Evolutionary conservation across 2,888 invertebrate species (phyloP), one percentile per base, ranked within the genome.

Genomic region (Cenopis cana): DNA sequence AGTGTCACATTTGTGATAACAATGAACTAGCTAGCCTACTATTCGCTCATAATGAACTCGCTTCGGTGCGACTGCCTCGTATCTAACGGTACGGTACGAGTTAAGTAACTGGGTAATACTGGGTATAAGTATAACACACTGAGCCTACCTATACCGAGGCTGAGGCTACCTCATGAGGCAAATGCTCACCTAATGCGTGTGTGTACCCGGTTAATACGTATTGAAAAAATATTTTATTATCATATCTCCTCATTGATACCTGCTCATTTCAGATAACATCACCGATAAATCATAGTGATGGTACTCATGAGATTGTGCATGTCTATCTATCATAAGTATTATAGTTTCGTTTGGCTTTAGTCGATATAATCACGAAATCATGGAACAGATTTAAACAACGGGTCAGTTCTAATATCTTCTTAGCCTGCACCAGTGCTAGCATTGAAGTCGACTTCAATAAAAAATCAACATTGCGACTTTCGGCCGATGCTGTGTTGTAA

Each of bases 401-500:
- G 68, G 80, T 38, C 81, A 74, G 74, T 74, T 88, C 87, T 85
- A 81, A 74, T 76, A 73, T 73, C 79, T 81, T 71, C 68, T 80
- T 78, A 77, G 73, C 75, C 79, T 76, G 72, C 72, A 69, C 72
- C 33, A 46, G 70, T 74, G 75, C 73, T 46, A 46, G 46, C 81
- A 78, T 76, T 78, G 77, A 79, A 81, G 82, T 83, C 79, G 78
- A 79, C 77, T 85, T 84, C 83, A 84, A 86, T 85, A 85, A 87
- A 88, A 88, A 86, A 82, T 76, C 83, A 86, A 85, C 84, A 83
- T 78, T 78, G 78, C 77, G 80, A 83, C 79, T 79, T 78, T 66
- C 77, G 79, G 68, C 64, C 61, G 62, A 64, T 71, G 66, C 72
- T 77, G 78, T 82, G 81, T 78, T 78, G 82, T 77, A 80, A 79